phyloP scores from a whole-genome alignment of 1,140 invertebrate genomes.

The Leptinotarsa texana region DNA sequence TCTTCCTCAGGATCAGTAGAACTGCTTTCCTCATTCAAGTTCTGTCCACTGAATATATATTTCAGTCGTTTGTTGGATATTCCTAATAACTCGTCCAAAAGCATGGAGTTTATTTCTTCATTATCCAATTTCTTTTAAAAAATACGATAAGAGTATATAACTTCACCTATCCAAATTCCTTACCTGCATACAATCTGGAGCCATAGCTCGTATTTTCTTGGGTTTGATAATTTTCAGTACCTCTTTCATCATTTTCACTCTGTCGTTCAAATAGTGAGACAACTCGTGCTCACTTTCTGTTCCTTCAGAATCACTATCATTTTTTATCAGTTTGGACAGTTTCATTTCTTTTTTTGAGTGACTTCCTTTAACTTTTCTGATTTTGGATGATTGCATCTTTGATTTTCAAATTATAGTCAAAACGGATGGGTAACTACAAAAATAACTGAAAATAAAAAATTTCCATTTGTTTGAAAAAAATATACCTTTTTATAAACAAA shows the following conservation, averaged over 20 bases:
- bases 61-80: constrained; percentile 54
- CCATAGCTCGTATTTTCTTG: constrained; percentile 64
- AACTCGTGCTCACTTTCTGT: constrained; percentile 55
- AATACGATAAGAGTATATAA: neutral
- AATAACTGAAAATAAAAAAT: too few relatives aligned
- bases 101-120: constrained; percentile 65
- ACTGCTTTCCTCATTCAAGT: constrained; percentile 49
- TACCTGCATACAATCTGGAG: constrained; percentile 63
- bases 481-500: too few relatives aligned
- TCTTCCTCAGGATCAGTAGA: constrained; percentile 47
- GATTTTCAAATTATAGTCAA: neutral
- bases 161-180: neutral
- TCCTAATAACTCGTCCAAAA: constrained; percentile 62
- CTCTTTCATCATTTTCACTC: constrained; percentile 67
- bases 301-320: constrained; percentile 42
- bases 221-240: constrained; percentile 65
- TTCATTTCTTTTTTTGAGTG: constrained; percentile 42
- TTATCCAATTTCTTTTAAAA: constrained; percentile 56
- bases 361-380: constrained; percentile 14
- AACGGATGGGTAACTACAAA: too few relatives aligned
- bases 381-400: neutral
- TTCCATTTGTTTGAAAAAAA: too few relatives aligned
- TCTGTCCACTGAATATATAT: constrained; percentile 52
- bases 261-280: constrained; percentile 65
- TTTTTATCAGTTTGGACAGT: constrained; percentile 38